Conservation (phyloP, 2,888 invertebrate genomes). For the Sphaerophoria taeniata region DNA sequence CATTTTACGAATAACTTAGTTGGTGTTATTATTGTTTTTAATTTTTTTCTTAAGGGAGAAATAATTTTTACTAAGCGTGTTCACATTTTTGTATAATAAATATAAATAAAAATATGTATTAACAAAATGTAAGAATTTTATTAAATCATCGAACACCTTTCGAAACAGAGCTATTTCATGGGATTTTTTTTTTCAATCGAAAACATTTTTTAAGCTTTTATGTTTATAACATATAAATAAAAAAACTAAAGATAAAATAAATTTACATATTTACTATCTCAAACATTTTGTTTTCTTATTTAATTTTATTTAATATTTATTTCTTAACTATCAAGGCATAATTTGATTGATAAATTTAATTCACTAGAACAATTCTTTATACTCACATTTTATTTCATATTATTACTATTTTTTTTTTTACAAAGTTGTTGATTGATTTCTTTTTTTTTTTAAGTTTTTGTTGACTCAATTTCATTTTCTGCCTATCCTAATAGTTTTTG, state of each 20-base stretch:
- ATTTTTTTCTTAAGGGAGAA: conserved; percentile 50
- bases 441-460: conserved; percentile 39
- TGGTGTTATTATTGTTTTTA: conserved; percentile 46
- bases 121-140: not conserved
- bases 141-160: no score
- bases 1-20: conserved; percentile 48
- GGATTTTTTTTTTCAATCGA: no score
- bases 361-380: conserved; percentile 60
- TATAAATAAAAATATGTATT: not conserved
- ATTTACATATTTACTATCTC: conserved; percentile 3
- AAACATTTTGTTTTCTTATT: not conserved
- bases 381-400: conserved; percentile 6
- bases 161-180: no score
- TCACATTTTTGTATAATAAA: not conserved
- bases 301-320: conserved; percentile 50
- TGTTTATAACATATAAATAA: not conserved
- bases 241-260: conserved; percentile 1
- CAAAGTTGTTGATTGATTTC: conserved; percentile 44
- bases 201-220: no score
- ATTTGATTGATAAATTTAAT: conserved; percentile 79
- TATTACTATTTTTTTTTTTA: conserved; percentile 26
- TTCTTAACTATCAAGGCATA: conserved; percentile 79
- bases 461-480: conserved; percentile 35
- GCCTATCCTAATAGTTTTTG: conserved; percentile 58
- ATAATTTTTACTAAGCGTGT: conserved; percentile 6